A percentile compares a stretch with the other conserved stretches of the same genome.
Conservation (phyloP, 2,888 invertebrate species). For the Rhagonycha fulva region DNA sequence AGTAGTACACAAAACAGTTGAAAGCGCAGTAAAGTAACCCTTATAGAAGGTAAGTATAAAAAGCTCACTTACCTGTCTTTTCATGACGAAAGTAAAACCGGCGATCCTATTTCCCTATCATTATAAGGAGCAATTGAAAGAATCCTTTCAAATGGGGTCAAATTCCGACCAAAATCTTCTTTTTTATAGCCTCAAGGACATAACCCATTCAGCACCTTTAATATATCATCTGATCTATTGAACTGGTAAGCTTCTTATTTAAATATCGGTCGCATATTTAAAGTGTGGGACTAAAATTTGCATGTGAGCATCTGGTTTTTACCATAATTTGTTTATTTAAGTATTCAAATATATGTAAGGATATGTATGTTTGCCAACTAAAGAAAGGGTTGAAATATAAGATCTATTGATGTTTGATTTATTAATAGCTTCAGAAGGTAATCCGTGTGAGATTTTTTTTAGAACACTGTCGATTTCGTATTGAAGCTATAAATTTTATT, state of each 20-base stretch:
- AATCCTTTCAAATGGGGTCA: conserved; percentile 31
- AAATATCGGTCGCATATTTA: conserved; percentile 30
- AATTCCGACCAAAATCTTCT: conserved; percentile 34
- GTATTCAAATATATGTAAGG: conserved; percentile 34
- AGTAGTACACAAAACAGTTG: neutral
- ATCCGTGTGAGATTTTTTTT: conserved; percentile 34
- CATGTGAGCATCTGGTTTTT: conserved; percentile 29
- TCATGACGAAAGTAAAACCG: conserved; percentile 13
- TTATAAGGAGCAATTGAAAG: conserved; percentile 30
- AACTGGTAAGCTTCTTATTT: conserved; percentile 29
- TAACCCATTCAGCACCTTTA: conserved; percentile 30
- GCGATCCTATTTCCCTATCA: conserved; percentile 23
- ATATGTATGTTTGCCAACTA: conserved; percentile 21
- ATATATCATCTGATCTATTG: conserved; percentile 34
- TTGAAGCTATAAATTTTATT: conserved; percentile 28
- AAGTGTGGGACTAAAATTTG: conserved; percentile 31
- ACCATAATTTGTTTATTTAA: conserved; percentile 36
- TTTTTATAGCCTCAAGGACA: conserved; percentile 34
- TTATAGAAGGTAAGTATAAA: neutral
- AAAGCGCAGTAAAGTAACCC: neutral
- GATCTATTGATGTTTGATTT: conserved; percentile 34
- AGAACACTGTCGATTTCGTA: neutral
- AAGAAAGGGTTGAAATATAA: conserved; percentile 32
- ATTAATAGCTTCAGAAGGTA: conserved; percentile 32
- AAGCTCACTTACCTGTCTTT: conserved; percentile 7